phyloP scores from a whole-genome alignment of 2,888 invertebrate genomes.

The Epinotia nisella region DNA sequence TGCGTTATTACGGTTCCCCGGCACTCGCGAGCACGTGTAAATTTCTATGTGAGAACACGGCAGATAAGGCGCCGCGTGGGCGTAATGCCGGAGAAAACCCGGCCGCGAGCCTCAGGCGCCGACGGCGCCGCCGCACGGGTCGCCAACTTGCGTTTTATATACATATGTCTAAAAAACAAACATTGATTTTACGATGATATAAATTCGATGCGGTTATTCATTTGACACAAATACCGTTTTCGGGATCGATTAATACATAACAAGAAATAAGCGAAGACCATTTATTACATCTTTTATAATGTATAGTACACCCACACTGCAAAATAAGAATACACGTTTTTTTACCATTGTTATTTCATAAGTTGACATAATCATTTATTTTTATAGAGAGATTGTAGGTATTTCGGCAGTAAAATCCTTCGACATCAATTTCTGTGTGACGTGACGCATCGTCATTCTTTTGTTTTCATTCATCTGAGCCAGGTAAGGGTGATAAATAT shows the following conservation, averaged over 20 bases:
- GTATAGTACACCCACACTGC: constrained; percentile 60
- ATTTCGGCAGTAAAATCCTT: constrained; percentile 16
- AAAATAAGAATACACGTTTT: constrained; percentile 30
- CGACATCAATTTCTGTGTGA: constrained; percentile 29
- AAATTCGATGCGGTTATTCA: constrained; percentile 57
- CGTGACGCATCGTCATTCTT: constrained; percentile 48
- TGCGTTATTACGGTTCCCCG: constrained; percentile 74
- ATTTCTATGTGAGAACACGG: constrained; percentile 80
- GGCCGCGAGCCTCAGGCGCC: constrained; percentile 62
- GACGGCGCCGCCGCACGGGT: constrained; percentile 48
- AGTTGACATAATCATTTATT: constrained; percentile 49
- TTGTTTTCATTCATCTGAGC: constrained; percentile 65
- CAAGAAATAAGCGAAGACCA: constrained; percentile 63
- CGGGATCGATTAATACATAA: constrained; percentile 60
- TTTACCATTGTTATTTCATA: constrained; percentile 38
- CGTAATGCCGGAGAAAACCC: constrained; percentile 62
- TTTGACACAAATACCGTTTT: constrained; percentile 61
- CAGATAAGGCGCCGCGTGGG: constrained; percentile 77
- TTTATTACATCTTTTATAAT: constrained; percentile 59
- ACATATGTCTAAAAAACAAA: constrained; percentile 50
- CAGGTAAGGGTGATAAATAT: constrained; percentile 67
- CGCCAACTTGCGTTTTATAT: constrained; percentile 62
- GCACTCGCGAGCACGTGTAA: constrained; percentile 80
- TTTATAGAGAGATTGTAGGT: constrained; percentile 30
- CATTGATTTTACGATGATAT: constrained; percentile 51